Evolutionary conservation across 2,797 vertebrate species (phyloP).

Genomic region (Lepus townsendii): DNA sequence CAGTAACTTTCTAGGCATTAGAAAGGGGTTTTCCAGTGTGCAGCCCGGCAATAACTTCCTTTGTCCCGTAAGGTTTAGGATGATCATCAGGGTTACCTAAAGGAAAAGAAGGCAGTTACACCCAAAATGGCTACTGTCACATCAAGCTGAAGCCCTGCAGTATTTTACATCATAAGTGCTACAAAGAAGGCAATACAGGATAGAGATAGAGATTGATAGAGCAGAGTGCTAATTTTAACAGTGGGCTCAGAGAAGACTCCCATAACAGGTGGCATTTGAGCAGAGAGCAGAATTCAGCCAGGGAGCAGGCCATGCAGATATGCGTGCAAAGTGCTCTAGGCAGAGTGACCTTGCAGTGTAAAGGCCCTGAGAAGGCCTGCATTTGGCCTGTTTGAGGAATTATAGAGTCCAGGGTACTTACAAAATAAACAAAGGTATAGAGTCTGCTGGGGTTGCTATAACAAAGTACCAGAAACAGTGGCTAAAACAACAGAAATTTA

Average conservation of each 20-base stretch:
- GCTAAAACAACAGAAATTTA: not conserved
- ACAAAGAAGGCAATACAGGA: not conserved
- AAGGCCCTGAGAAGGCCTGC: too few relatives aligned
- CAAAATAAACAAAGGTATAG: not conserved
- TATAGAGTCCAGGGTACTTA: not conserved
- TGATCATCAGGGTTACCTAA: too few relatives aligned
- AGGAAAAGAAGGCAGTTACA: too few relatives aligned
- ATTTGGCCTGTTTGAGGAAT: not conserved
- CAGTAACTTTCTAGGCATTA: too few relatives aligned
- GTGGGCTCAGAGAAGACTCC: not conserved
- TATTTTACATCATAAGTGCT: not conserved
- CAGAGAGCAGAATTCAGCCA: not conserved
- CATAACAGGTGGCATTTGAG: not conserved
- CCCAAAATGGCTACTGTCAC: too few relatives aligned
- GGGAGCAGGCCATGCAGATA: rapidly evolving
- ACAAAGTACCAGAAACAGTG: not conserved
- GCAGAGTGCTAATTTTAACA: not conserved
- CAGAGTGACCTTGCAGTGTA: too few relatives aligned
- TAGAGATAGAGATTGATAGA: not conserved
- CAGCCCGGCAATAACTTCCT: too few relatives aligned
- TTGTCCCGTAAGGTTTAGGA: too few relatives aligned
- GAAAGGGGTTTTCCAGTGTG: too few relatives aligned
- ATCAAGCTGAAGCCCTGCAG: too few relatives aligned
- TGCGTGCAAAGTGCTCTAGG: too few relatives aligned
- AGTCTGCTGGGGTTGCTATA: not conserved